These are phyloP conservation scores for Takifugu rubripes DNA, from an alignment of 2,797 vertebrate genomes.

Conservation along the genomic window DNA sequence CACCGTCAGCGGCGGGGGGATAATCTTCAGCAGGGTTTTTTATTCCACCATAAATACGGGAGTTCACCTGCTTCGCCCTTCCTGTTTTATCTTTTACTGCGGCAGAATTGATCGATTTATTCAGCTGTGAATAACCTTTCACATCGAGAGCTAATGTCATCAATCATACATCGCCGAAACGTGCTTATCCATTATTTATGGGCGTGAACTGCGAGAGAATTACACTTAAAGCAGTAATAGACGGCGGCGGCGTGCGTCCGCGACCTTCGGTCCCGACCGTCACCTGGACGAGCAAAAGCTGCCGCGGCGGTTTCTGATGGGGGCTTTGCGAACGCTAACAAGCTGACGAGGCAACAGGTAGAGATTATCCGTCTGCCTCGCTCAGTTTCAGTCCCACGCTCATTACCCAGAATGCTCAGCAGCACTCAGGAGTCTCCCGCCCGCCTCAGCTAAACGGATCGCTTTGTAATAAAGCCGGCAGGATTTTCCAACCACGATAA, in stretches of 20 bases:
- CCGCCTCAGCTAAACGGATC: conserved; percentile 29
- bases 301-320: conserved; percentile 54
- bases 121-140: conserved; percentile 16
- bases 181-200: conserved; percentile 10
- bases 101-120: conserved; percentile 4
- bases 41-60: conserved; percentile 39
- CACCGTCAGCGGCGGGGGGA: conserved; percentile 41
- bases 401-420: conserved; percentile 21
- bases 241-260: conserved; percentile 45
- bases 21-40: conserved; percentile 45
- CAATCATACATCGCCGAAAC: conserved; percentile 20
- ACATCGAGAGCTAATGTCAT: conserved; percentile 5
- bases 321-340: conserved; percentile 60
- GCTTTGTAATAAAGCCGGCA: conserved; percentile 47
- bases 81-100: conserved; percentile 9
- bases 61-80: conserved; percentile 28
- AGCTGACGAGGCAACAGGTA: conserved; percentile 44
- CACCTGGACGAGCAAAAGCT: conserved; percentile 13
- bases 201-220: conserved; percentile 55
- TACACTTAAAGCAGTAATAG: conserved; percentile 58
- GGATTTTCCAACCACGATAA: conserved; percentile 45
- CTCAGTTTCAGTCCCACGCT: conserved; percentile 31
- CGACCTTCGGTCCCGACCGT: no score
- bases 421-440: conserved; percentile 2
- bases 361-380: conserved; percentile 58